Evolutionary conservation across 2,113 vertebrate genomes (phyloP), one percentile per base, ranked within the genome.

Genomic region (Ciconia maguari): DNA sequence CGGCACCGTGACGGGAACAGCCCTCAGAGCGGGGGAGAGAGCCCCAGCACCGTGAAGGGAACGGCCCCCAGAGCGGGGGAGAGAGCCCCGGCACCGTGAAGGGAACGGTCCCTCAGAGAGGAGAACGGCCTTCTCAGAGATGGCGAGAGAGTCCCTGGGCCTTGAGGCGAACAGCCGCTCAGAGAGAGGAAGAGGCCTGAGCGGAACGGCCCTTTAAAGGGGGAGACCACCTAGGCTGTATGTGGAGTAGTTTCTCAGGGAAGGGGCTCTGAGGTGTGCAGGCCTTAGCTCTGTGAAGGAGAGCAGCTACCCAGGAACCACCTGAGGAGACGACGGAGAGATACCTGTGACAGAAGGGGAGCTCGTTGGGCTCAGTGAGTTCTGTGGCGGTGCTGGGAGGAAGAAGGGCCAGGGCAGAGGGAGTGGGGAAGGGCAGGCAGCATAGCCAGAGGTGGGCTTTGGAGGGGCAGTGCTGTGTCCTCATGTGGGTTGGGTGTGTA

Each of bases 1-100:
- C 1, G 0, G 24, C 25, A 3, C 36, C 0, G 0, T 18, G 21
- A 60, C 49, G 30, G 44, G n/a, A 64, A 9, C 3, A 16, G 20
- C 7, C 5, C 36, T 19, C 48, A 10, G 14, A 11, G 15, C 5
- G 6, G 0, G 4, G 7, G 6, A 16, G 7, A 38, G 4, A 18
- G 12, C 13, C 16, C 9, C 2, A 0, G 22, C 25, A 3, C 36
- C 0, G 0, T 18, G 20, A 60, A 49, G 30, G 19, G 44, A 44
- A 3, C 10, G 10, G 11, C 38, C 6, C 10, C 25, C 22, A 48
- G 46, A 20, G 46, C 9, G 18, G 51, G 25, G 36, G 36, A 36
- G 36, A 36, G 52, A 36, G 29, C 19, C 52, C 16, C 1, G 8
- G 38, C 27, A 5, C 38, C 12, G 5, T 14, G 29, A 57, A 16